Percentiles rank a stretch among this genome's conserved stretches.
phyloP scores from a whole-genome alignment of 2,888 invertebrate species.

The Enchytraeus crypticus region DNA sequence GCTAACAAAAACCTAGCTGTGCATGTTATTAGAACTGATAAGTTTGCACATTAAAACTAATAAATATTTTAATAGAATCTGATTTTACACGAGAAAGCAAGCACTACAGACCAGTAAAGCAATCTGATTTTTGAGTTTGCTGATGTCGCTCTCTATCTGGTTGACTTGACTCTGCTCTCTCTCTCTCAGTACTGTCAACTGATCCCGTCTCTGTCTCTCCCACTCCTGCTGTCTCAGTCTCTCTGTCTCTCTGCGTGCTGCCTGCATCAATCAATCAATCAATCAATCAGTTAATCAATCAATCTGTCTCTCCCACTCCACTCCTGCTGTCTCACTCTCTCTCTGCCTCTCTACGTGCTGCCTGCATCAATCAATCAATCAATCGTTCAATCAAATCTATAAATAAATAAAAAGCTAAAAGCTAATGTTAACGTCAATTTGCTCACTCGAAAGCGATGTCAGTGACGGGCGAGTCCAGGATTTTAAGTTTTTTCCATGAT shows the following conservation, averaged over 20 bases:
- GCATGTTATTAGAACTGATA: too few species aligned
- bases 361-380: too few species aligned
- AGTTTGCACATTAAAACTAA: too few species aligned
- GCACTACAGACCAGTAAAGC: background rate
- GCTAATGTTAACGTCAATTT: too few species aligned
- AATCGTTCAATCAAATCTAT: too few species aligned
- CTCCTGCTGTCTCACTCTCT: slow-evolving; percentile 86
- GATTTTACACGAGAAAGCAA: background rate
- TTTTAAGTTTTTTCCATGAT: background rate
- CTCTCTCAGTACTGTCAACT: slow-evolving; percentile 62
- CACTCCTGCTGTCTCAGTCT: slow-evolving; percentile 87
- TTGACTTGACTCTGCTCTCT: slow-evolving; percentile 42
- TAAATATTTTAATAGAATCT: too few species aligned
- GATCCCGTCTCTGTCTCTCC: slow-evolving; percentile 83
- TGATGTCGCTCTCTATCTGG: slow-evolving; percentile 36
- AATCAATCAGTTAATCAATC: too few species aligned
- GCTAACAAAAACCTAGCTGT: too few species aligned
- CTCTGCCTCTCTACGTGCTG: slow-evolving; percentile 70
- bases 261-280: too few species aligned
- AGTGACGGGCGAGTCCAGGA: too few species aligned
- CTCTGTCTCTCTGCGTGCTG: slow-evolving; percentile 70
- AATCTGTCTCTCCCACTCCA: slow-evolving; percentile 84
- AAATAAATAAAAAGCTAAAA: too few species aligned
- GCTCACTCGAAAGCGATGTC: too few species aligned
- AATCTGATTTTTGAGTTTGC: slow-evolving; percentile 36